Evolutionary conservation across 1,140 invertebrate species (phyloP).

Genomic region (Macrocentrus cingulum): DNA sequence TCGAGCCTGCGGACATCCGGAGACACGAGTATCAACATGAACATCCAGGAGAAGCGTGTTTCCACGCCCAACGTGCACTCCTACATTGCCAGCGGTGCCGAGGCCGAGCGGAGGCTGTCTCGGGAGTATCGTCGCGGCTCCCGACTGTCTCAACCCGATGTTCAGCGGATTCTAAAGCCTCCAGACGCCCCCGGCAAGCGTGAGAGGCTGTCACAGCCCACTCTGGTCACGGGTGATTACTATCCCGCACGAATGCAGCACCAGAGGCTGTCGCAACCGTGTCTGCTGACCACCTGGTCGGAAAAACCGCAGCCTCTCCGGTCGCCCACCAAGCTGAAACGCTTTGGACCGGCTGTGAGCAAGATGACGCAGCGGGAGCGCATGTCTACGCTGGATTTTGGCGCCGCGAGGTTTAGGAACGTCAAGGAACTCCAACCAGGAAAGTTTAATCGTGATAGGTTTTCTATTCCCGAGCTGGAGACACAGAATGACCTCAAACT

Average conservation of each 20-base stretch:
- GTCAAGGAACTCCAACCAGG: slow-evolving; percentile 20
- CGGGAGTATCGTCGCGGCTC: slow-evolving; percentile 29
- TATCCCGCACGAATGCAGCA: slow-evolving; percentile 40
- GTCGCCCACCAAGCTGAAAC: slow-evolving; percentile 41
- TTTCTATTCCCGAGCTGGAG: slow-evolving; percentile 51
- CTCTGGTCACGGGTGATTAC: slow-evolving; percentile 46
- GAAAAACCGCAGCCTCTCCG: slow-evolving; percentile 35
- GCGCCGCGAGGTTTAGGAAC: slow-evolving; percentile 35
- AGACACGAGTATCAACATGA: slow-evolving; percentile 37
- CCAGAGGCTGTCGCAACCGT: slow-evolving; percentile 50
- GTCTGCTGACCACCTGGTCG: slow-evolving; percentile 35
- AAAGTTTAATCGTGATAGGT: slow-evolving; percentile 49
- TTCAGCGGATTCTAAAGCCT: slow-evolving; percentile 29
- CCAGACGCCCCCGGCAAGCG: slow-evolving; percentile 36
- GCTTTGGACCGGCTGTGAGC: slow-evolving; percentile 31
- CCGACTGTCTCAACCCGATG: slow-evolving; percentile 37
- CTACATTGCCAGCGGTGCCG: slow-evolving; percentile 21
- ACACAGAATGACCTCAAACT: slow-evolving; percentile 49
- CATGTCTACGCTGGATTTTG: slow-evolving; percentile 48
- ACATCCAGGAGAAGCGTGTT: slow-evolving; percentile 44
- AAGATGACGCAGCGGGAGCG: slow-evolving; percentile 44
- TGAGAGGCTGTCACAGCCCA: slow-evolving; percentile 51
- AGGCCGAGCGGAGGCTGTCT: slow-evolving; percentile 11
- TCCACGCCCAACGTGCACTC: slow-evolving; percentile 40
- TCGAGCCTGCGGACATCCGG: slow-evolving; percentile 42